Conservation (phyloP, 2,113 vertebrate genomes). For the Prinia subflava region DNA sequence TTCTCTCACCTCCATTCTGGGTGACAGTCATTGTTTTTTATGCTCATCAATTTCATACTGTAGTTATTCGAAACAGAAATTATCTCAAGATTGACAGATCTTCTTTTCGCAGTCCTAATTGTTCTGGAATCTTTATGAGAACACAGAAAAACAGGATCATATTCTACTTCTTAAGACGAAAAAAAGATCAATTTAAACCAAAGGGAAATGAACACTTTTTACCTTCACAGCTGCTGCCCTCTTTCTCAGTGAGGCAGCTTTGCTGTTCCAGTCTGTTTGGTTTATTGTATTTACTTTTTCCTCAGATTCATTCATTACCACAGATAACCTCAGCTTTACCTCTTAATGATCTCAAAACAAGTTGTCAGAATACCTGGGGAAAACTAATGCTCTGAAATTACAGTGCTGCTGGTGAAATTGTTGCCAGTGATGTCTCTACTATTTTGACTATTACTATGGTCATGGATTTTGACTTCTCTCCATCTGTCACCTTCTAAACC, state of each 20-base stretch:
- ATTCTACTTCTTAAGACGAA: background rate
- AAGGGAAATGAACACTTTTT: background rate
- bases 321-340: background rate
- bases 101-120: background rate
- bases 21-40: fast-evolving
- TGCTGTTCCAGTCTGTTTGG: background rate
- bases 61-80: background rate
- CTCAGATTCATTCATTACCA: background rate
- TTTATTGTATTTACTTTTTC: constrained; percentile 7
- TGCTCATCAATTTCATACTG: background rate
- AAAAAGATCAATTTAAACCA: background rate
- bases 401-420: background rate
- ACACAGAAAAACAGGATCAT: background rate
- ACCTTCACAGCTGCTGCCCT: background rate
- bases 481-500: background rate
- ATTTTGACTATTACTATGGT: background rate
- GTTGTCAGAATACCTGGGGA: background rate
- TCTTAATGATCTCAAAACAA: background rate
- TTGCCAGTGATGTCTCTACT: background rate
- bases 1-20: background rate
- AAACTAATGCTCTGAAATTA: background rate
- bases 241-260: background rate
- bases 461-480: background rate
- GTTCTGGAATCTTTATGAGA: background rate
- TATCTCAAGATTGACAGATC: background rate